A percentile compares a stretch with the other conserved stretches of the same genome.
phyloP scores from a whole-genome alignment of 2,888 invertebrate species.

The Ptychoptera contaminata region DNA sequence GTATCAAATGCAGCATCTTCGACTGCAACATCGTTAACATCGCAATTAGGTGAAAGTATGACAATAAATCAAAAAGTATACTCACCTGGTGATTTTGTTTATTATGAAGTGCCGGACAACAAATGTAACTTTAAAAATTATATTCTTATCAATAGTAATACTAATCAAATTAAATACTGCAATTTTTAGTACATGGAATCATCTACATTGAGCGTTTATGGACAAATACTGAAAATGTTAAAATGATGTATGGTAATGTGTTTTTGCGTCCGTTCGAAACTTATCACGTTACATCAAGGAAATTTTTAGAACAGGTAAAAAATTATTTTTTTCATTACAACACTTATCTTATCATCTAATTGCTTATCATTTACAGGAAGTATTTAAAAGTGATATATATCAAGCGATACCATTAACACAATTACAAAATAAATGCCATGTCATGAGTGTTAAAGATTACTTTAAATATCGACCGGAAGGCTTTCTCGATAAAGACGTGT shows the following conservation, averaged over 20 bases:
- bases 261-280: constrained; percentile 91
- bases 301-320: constrained; percentile 68
- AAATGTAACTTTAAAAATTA: constrained; percentile 15
- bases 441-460: constrained; percentile 90
- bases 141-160: not conserved
- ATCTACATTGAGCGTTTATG: constrained; percentile 79
- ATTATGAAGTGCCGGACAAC: constrained; percentile 47
- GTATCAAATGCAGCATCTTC: no score
- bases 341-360: not conserved
- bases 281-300: constrained; percentile 85
- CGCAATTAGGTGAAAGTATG: constrained; percentile 40
- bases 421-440: constrained; percentile 76
- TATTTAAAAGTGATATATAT: constrained; percentile 87
- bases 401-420: constrained; percentile 72
- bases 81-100: constrained; percentile 82
- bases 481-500: constrained; percentile 83
- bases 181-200: constrained; percentile 50
- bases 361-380: constrained; percentile 38
- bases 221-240: constrained; percentile 66
- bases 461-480: constrained; percentile 78
- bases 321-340: no score
- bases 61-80: constrained; percentile 62
- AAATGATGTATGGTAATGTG: constrained; percentile 83
- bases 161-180: not conserved
- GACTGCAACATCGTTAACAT: constrained; percentile 7